phyloP scores from a whole-genome alignment of 2,113 vertebrate species.

The Danio rerio region DNA sequence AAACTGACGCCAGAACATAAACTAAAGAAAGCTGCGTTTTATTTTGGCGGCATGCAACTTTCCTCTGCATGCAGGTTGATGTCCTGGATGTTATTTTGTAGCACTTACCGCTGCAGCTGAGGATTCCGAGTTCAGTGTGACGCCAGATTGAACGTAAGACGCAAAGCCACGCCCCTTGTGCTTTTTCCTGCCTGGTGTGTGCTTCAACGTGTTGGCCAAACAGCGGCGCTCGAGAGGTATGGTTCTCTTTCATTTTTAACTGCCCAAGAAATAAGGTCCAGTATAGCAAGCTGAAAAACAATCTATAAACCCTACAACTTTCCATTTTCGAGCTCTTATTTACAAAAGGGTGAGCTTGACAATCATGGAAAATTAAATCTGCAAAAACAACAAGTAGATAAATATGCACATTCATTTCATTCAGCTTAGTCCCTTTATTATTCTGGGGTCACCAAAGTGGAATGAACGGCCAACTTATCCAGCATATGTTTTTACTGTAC shows the following conservation, averaged over 20 bases:
- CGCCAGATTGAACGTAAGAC: constrained; percentile 6
- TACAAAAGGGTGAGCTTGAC: too few species aligned
- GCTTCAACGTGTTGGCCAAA: not conserved
- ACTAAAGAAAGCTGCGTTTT: not conserved
- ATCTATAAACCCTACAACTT: too few species aligned
- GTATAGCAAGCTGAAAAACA: too few species aligned
- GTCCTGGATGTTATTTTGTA: not conserved
- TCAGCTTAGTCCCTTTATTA: too few species aligned
- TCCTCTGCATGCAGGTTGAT: not conserved
- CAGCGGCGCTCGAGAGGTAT: constrained; percentile 20
- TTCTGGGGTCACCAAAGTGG: too few species aligned
- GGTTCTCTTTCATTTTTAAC: too few species aligned
- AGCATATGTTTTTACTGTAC: too few species aligned
- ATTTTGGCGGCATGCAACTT: not conserved
- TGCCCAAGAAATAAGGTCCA: not conserved
- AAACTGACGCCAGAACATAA: not conserved
- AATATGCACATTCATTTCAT: too few species aligned
- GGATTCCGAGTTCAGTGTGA: not conserved
- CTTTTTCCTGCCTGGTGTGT: not conserved
- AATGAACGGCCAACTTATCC: too few species aligned
- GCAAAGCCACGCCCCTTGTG: constrained; percentile 19
- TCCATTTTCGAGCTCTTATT: too few species aligned
- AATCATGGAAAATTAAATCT: too few species aligned
- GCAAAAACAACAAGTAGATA: too few species aligned
- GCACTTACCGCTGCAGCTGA: constrained; percentile 17